Evolutionary conservation across 2,888 invertebrate species (phyloP), one percentile per base, ranked within the genome.

Genomic region (Metacarcinus magister): DNA sequence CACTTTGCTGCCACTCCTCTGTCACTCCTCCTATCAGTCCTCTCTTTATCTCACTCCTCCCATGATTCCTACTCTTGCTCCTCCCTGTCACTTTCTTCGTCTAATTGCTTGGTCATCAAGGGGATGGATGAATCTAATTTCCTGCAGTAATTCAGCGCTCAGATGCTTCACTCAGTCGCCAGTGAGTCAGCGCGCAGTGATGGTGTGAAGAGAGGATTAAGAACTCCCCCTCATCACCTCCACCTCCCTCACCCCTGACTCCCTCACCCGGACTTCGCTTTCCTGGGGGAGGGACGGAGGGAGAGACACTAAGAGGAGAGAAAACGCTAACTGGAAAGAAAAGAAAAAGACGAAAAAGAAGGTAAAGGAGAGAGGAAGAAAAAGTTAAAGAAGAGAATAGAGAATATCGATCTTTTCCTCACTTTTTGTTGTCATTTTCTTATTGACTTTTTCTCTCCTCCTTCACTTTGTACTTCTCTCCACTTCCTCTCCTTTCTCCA

Each of bases 91-190:
- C 82, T 82, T 32, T 28, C 82, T 28, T 32, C 82, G 82, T 32
- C 82, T 82, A 82, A 82, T 82, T 82, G 82, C 82, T 82, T 32
- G 32, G 67, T 67, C 67, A 82, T 82, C 82, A 28, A 82, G 82
- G 82, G 19, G 32, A 32, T 32, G 82, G 82, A 82, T 32, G 82
- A 82, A 82, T 82, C 82, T 28, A 82, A 32, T 82, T 82, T 82
- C 82, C 82, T 28, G 82, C 82, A 32, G 28, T 82, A 82, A 82
- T 28, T 82, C 82, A 32, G 32, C 8, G 82, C 82, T 82, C 82
- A 82, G 82, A 82, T 82, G 82, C 82, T 32, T 32, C 82, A 32
- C 28, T 82, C 32, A 82, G 32, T 32, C 82, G 5, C 0, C 82
- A 32, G 19, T 23, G 13, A 82, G 82, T 82, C 82, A 82, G 32